Evolutionary conservation across 2,888 invertebrate species (phyloP).

Genomic region (Spodoptera picta): DNA sequence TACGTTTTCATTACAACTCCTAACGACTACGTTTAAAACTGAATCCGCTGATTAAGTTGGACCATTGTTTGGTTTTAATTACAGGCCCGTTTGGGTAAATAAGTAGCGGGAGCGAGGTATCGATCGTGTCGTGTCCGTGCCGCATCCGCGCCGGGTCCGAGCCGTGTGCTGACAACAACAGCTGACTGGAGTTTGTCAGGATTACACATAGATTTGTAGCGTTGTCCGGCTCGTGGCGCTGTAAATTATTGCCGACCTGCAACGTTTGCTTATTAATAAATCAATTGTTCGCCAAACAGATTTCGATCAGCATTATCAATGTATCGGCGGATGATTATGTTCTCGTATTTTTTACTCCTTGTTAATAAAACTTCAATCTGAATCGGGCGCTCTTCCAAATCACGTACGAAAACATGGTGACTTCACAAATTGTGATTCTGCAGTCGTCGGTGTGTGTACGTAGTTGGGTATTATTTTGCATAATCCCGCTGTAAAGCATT

Average conservation of each 20-base stretch:
- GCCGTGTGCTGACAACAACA: conserved; percentile 29
- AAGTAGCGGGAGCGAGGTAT: conserved; percentile 57
- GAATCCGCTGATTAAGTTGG: conserved; percentile 59
- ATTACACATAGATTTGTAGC: conserved; percentile 50
- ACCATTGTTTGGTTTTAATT: conserved; percentile 73
- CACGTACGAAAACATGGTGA: conserved; percentile 48
- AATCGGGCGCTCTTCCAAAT: conserved; percentile 39
- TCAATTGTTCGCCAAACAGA: conserved; percentile 36
- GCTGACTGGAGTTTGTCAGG: conserved; percentile 36
- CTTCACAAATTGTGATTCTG: conserved; percentile 47
- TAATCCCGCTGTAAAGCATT: conserved; percentile 44
- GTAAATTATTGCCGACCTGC: conserved; percentile 40
- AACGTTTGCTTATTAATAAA: conserved; percentile 42
- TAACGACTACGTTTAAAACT: conserved; percentile 51
- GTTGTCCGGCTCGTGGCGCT: conserved; percentile 9
- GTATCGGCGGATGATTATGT: conserved; percentile 1
- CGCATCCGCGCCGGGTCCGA: conserved; percentile 2
- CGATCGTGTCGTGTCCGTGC: conserved; percentile 39
- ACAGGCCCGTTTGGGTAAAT: conserved; percentile 58
- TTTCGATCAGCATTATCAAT: conserved; percentile 2
- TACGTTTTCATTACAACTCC: conserved; percentile 22
- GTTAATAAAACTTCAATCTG: conserved; percentile 35
- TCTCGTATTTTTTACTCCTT: conserved; percentile 14
- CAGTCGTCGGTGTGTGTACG: conserved; percentile 29
- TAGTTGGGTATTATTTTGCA: conserved; percentile 44